Base-by-base conservation (phyloP, 1,140 invertebrate genomes). In the Ceratitis capitata region DNA sequence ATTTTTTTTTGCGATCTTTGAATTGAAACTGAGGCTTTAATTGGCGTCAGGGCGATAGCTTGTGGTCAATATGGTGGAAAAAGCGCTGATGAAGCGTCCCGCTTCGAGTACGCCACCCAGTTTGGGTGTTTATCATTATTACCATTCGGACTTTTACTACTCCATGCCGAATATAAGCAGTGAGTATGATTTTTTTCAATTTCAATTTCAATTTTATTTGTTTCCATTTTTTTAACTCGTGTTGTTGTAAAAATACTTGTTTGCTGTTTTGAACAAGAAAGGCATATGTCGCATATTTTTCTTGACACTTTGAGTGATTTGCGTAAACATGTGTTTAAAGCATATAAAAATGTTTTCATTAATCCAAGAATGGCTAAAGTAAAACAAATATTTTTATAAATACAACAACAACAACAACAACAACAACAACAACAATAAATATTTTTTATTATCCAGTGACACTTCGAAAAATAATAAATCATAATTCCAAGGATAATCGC, bases 131-230 rank as follows among this genome's bases (percentile, higher is more conserved):
- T 86, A 86, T 86, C 89, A 91, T 85, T 91, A 91, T 82, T 91
- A 90, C 86, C 89, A 91, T 84, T 89, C 89, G 84, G 89, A 91
- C 86, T 89, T 91, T 64, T 91, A 89, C 32, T 91, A 91, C 69
- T 91, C 89, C 12, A 89, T 91, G 89, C 88, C 89, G n/a, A 87
- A 89, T 42, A 85, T 91, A 51, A 74, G 87, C 45, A 91, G 89
- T 91, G 87, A 91, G 89, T 86, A 58, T 7, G 35, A n/a, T n/a
- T n/a, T n/a, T n/a, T n/a, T n/a, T n/a, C n/a, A n/a, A n/a, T n/a
- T n/a, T n/a, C n/a, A n/a, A n/a, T n/a, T n/a, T n/a, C 4, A 51
- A 19, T n/a, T 53, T 53, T 23, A 4, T 1, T 23, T 9, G 19
- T 23, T n/a, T 53, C 23, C 23, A n/a, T 9, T 53, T 23, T n/a